phyloP scores from a whole-genome alignment of 2,797 vertebrate genomes.

The Liasis olivaceus region DNA sequence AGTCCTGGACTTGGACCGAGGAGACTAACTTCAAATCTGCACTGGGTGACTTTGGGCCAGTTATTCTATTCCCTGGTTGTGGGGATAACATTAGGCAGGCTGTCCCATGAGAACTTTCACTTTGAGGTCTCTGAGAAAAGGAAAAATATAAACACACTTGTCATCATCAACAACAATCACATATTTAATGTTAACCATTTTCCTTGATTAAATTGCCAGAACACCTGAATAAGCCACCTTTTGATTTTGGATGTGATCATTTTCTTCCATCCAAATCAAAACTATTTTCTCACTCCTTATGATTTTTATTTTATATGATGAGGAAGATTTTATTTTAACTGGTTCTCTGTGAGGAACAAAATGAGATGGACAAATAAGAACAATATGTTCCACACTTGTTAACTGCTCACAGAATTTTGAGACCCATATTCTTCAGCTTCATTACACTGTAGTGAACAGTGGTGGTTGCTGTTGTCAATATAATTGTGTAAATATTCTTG shows the following conservation, averaged over 20 bases:
- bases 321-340: background rate
- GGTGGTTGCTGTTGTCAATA: too few species aligned
- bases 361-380: background rate
- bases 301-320: background rate
- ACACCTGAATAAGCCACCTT: background rate
- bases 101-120: background rate
- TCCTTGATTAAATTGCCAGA: background rate
- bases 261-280: background rate
- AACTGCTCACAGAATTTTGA: too few species aligned
- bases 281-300: background rate
- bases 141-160: background rate
- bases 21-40: background rate
- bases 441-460: too few species aligned
- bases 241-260: background rate
- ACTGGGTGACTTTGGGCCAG: background rate
- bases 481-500: too few species aligned
- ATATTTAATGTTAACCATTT: slow-evolving; percentile 20
- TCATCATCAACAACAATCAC: background rate
- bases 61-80: background rate
- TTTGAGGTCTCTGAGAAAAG: background rate
- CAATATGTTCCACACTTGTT: too few species aligned
- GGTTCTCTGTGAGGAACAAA: background rate
- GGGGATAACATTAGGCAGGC: background rate
- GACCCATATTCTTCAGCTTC: too few species aligned
- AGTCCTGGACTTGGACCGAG: background rate